Evolutionary conservation across 2,888 invertebrate genomes (phyloP).

Genomic region (Meghimatium bilineatum): DNA sequence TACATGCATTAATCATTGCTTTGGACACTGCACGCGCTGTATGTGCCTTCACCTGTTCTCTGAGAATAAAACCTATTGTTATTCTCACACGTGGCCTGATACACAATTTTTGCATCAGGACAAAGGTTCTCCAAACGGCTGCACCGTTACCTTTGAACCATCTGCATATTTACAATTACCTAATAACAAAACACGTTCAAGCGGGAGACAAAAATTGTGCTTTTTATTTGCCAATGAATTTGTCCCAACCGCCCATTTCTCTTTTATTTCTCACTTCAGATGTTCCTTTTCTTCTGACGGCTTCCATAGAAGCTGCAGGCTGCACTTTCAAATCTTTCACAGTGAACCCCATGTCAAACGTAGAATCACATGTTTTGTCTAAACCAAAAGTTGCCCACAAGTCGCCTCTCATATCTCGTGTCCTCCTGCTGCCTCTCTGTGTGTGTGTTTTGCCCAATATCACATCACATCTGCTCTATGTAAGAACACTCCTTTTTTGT

Average conservation of each 20-base stretch:
- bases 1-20: slow-evolving; percentile 44
- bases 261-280: slow-evolving; percentile 34
- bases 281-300: slow-evolving; percentile 27
- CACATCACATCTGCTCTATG: slow-evolving; percentile 33
- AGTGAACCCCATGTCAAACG: slow-evolving; percentile 31
- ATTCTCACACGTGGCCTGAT: slow-evolving; percentile 28
- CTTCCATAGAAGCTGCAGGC: slow-evolving; percentile 20
- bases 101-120: slow-evolving; percentile 24
- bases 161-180: slow-evolving; percentile 42
- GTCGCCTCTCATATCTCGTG: neutral
- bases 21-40: slow-evolving; percentile 34
- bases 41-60: slow-evolving; percentile 36
- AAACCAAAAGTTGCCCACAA: slow-evolving; percentile 7
- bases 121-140: slow-evolving; percentile 38
- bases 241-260: slow-evolving; percentile 32
- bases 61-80: slow-evolving; percentile 26
- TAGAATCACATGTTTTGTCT: slow-evolving; percentile 30
- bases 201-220: slow-evolving; percentile 36
- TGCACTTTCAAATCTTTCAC: slow-evolving; percentile 31
- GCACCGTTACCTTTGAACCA: slow-evolving; percentile 42
- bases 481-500: slow-evolving; percentile 5
- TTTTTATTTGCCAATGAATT: slow-evolving; percentile 37
- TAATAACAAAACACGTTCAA: slow-evolving; percentile 20
- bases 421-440: slow-evolving; percentile 9
- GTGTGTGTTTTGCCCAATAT: slow-evolving; percentile 33